Base-by-base conservation (phyloP, 1,140 invertebrate genomes). In the Globodera rostochiensis region DNA sequence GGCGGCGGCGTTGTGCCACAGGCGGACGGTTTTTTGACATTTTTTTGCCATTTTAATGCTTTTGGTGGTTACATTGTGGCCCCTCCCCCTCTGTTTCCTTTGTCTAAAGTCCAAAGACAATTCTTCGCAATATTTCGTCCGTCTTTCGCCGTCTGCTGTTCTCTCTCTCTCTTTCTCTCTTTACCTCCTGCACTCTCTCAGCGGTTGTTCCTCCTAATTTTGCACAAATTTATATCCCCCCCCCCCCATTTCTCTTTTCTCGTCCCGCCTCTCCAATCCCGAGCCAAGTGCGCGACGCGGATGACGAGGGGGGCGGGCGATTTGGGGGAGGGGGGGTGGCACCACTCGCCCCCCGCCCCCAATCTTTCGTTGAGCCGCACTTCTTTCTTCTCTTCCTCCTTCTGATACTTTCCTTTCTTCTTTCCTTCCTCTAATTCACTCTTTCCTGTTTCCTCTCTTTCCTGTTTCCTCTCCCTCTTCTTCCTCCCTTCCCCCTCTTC, bases 101-200 rank as follows among this genome's bases (percentile, higher is more conserved):
- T n/a, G n/a, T n/a, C n/a, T n/a, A n/a, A n/a, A n/a, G n/a, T n/a
- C n/a, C n/a, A n/a, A n/a, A 36, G 25, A 1, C 25, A 36, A 36
- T 36, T 0, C 25, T 36, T 36, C 2, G 70, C 70, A 46, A 11
- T 46, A 9, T 71, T 13, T 71, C 13, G 36, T 71, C 47, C 70
- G 36, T 49, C 47, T 13, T 4, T 9, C 13, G 36, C 47, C 6
- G 25, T 71, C 13, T 46, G 36, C 36, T 46, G 36, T 13, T 71
- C 6, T 6, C 13, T 71, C 70, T 71, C 70, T 7, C 13, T 71
- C 69, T 11, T 49, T 71, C 69, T 71, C 70, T 71, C 36, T 71
- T 49, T 36, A 36, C 25, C 13, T 3, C 70, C 36, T 49, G 8
- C 70, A 9, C 70, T 71, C 36, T 71, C 13, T 71, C 70, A 8